Evolutionary conservation across 2,797 vertebrate species (phyloP).

Genomic region (Danio kyathit): DNA sequence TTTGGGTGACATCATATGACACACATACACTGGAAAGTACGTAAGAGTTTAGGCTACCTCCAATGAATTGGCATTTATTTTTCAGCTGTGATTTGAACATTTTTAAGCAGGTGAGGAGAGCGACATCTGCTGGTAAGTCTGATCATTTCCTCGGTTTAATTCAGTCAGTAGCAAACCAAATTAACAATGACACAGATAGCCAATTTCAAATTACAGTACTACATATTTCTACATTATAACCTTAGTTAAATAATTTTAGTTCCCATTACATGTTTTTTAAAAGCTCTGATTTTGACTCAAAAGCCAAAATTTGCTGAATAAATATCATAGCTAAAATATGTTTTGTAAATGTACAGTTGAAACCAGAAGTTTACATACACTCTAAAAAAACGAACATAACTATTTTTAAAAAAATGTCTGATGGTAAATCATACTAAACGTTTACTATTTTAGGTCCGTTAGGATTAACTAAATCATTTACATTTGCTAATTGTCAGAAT

Average conservation of each 20-base stretch:
- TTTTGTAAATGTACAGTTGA: too few species aligned
- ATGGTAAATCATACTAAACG: too few species aligned
- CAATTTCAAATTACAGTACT: neutral
- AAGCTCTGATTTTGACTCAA: too few species aligned
- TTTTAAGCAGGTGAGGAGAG: neutral
- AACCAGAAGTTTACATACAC: too few species aligned
- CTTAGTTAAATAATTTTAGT: neutral
- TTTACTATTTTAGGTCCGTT: too few species aligned
- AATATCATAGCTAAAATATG: too few species aligned
- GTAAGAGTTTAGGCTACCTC: neutral
- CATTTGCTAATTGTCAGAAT: too few species aligned
- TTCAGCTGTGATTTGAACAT: neutral
- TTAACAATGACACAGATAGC: neutral
- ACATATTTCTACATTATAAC: slow-evolving; percentile 6
- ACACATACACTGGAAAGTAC: neutral
- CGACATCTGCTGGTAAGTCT: slow-evolving; percentile 13
- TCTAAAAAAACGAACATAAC: too few species aligned
- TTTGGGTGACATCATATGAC: slow-evolving; percentile 3
- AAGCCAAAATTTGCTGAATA: neutral
- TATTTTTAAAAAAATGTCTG: too few species aligned
- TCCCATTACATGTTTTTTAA: neutral
- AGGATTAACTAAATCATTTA: too few species aligned
- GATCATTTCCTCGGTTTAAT: neutral
- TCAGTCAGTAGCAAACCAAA: neutral
- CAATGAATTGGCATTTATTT: neutral